phyloP scores from a whole-genome alignment of 2,888 invertebrate species.

The Drosophila kambysellisi region DNA sequence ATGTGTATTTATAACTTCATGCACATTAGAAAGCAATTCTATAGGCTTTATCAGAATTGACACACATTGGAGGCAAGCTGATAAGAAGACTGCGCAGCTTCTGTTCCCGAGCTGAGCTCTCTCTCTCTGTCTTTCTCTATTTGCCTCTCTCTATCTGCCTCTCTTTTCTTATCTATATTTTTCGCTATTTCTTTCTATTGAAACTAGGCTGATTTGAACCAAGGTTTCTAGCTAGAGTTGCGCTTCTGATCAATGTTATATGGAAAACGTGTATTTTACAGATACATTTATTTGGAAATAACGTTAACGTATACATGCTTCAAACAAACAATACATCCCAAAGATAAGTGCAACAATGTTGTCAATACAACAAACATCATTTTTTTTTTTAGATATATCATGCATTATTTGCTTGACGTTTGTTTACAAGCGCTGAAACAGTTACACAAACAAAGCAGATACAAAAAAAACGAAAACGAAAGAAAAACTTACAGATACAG shows the following conservation, averaged over 20 bases:
- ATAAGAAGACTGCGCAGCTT: slow-evolving; percentile 52
- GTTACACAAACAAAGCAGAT: slow-evolving; percentile 58
- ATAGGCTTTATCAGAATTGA: slow-evolving; percentile 64
- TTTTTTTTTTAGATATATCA: slow-evolving; percentile 32
- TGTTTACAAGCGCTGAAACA: slow-evolving; percentile 68
- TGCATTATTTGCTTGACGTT: slow-evolving; percentile 58
- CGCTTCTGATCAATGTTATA: slow-evolving; percentile 10
- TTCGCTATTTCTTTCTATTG: neutral
- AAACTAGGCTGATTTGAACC: slow-evolving; percentile 2
- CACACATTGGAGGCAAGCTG: slow-evolving; percentile 60
- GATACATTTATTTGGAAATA: slow-evolving; percentile 26
- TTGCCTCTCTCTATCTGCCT: neutral
- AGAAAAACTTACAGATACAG: slow-evolving; percentile 15
- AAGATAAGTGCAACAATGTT: slow-evolving; percentile 65
- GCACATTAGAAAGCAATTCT: slow-evolving; percentile 20
- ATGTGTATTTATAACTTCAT: neutral
- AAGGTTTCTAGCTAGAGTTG: slow-evolving; percentile 7
- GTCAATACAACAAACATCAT: slow-evolving; percentile 69
- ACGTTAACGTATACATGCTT: slow-evolving; percentile 51
- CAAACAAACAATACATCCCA: slow-evolving; percentile 19
- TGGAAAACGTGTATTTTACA: slow-evolving; percentile 13
- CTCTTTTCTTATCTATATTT: neutral
- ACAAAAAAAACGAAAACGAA: neutral
- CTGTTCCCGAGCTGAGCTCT: slow-evolving; percentile 8
- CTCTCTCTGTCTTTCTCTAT: neutral